These are phyloP conservation scores for Bostrychus sinensis DNA, from an alignment of 2,113 vertebrate genomes.

Conservation along the genomic window DNA sequence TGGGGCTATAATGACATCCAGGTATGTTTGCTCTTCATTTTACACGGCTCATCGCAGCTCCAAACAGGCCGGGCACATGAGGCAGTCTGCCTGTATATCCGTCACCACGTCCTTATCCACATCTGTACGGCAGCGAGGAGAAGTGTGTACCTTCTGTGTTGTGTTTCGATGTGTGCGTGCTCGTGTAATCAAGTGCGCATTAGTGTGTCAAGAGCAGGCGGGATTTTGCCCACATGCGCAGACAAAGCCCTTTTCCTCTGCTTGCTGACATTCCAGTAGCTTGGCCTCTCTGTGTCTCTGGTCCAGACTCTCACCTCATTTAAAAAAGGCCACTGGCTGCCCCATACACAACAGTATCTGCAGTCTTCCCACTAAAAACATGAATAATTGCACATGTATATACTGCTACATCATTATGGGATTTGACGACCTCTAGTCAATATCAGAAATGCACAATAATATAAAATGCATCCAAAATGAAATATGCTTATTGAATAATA, in stretches of 20 bases:
- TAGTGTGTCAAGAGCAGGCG: not conserved
- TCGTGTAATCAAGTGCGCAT: slow-evolving; percentile 30
- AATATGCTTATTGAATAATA: no score
- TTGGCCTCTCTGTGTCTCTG: slow-evolving; percentile 48
- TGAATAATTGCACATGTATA: slow-evolving; percentile 7
- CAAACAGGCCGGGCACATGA: slow-evolving; percentile 38
- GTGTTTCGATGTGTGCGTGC: not conserved
- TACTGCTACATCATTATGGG: slow-evolving; percentile 1
- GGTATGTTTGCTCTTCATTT: slow-evolving; percentile 79
- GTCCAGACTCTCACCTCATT: slow-evolving; percentile 59
- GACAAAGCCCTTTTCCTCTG: slow-evolving; percentile 37
- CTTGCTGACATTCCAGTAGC: slow-evolving; percentile 76
- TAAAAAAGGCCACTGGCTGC: slow-evolving; percentile 50
- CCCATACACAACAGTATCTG: slow-evolving; percentile 17
- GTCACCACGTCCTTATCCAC: slow-evolving; percentile 12
- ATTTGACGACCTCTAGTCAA: not conserved
- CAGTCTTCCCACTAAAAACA: slow-evolving; percentile 26
- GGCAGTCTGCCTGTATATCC: slow-evolving; percentile 9
- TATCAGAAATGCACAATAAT: no score
- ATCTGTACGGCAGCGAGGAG: slow-evolving; percentile 19
- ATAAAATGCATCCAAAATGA: no score
- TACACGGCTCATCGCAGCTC: slow-evolving; percentile 72
- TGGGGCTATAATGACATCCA: slow-evolving; percentile 73
- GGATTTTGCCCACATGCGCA: slow-evolving; percentile 48
- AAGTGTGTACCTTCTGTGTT: not conserved